A percentile compares a stretch with the other conserved stretches of the same genome.
These are phyloP conservation scores for Oostethus manadensis DNA, from an alignment of 2,113 vertebrate species.

Conservation along the genomic window DNA sequence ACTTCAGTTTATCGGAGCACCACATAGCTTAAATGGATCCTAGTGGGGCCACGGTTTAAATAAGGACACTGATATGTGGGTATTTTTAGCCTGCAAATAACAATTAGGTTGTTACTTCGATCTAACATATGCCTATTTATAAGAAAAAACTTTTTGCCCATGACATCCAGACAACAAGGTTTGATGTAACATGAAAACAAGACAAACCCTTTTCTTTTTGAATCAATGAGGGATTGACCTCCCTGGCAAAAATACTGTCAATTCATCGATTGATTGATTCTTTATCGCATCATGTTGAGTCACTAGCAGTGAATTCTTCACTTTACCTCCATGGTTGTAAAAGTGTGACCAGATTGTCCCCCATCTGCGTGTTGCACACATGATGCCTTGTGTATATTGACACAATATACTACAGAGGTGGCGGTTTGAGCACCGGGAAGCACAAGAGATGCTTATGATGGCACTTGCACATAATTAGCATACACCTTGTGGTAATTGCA, in stretches of 20 bases:
- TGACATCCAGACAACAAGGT: background rate
- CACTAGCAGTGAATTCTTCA: too few relatives aligned
- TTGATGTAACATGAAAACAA: too few relatives aligned
- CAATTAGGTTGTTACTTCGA: constrained; percentile 1
- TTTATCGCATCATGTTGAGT: too few relatives aligned
- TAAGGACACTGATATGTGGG: background rate
- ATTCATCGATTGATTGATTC: background rate
- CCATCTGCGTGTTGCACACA: constrained; percentile 17
- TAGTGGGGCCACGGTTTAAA: constrained; percentile 18
- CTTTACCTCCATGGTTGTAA: too few relatives aligned
- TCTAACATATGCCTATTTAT: constrained; percentile 7
- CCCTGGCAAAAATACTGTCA: constrained; percentile 9
- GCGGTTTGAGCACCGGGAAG: constrained; percentile 40
- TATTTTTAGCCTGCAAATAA: background rate
- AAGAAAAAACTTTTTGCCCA: constrained; percentile 9
- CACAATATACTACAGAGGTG: constrained; percentile 34
- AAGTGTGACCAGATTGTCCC: background rate
- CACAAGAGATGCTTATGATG: constrained; percentile 29
- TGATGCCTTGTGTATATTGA: constrained; percentile 21
- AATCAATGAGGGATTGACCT: too few relatives aligned
- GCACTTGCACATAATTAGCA: constrained; percentile 21
- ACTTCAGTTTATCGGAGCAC: constrained; percentile 34
- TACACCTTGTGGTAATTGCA: constrained; percentile 21
- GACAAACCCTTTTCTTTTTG: background rate
- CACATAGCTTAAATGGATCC: constrained; percentile 19